These are phyloP conservation scores for Iselma pallidipennis DNA, from an alignment of 2,888 invertebrate genomes.

Conservation along the genomic window DNA sequence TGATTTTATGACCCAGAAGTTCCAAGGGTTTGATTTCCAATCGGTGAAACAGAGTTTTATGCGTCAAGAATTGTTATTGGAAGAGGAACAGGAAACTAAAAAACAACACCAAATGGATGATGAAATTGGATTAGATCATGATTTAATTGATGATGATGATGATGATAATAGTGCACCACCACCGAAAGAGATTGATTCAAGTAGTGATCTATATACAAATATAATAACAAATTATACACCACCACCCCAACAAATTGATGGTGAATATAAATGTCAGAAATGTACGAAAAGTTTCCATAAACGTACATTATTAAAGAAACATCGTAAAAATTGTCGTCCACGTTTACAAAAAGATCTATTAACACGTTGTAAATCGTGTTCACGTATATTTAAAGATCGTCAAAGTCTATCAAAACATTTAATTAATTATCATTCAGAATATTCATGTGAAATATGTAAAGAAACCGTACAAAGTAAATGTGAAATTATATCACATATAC, in stretches of 20 bases:
- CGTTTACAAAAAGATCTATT: constrained; percentile 59
- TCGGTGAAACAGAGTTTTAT: constrained; percentile 50
- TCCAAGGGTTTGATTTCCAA: constrained; percentile 48
- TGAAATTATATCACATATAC: constrained; percentile 62
- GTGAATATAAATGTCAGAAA: constrained; percentile 60
- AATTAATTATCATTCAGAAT: constrained; percentile 61
- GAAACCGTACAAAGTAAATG: constrained; percentile 61
- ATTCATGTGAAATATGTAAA: constrained; percentile 60
- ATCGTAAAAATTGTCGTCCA: constrained; percentile 61
- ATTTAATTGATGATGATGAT: constrained; percentile 27
- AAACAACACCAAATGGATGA: constrained; percentile 30
- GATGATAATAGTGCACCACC: constrained; percentile 23
- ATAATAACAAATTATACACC: constrained; percentile 56
- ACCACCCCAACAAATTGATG: constrained; percentile 50
- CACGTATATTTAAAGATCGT: constrained; percentile 62
- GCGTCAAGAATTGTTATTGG: constrained; percentile 46
- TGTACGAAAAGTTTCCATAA: constrained; percentile 63
- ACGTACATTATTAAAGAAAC: constrained; percentile 60
- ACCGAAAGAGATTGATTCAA: constrained; percentile 53
- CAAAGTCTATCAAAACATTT: constrained; percentile 61
- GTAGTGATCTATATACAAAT: constrained; percentile 53
- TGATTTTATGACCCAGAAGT: constrained; percentile 50
- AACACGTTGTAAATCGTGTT: constrained; percentile 62
- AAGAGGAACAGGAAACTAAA: constrained; percentile 36
- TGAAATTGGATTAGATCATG: too few species aligned